Evolutionary conservation across 2,797 vertebrate genomes (phyloP).

Genomic region (Falco concolor): DNA sequence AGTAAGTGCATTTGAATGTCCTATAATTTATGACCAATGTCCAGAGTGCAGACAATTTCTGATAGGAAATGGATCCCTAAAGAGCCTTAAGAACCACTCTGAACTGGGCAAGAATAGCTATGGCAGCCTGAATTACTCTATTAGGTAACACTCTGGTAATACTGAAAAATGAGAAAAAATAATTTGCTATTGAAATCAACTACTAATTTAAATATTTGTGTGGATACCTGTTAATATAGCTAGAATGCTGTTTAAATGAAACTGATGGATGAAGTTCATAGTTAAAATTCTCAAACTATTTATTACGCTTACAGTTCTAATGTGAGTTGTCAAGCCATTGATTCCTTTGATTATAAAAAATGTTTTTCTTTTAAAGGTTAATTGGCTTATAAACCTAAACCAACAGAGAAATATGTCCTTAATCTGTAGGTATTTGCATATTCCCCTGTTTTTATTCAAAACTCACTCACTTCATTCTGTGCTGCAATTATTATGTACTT

Average conservation of each 20-base stretch:
- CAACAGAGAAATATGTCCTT: neutral
- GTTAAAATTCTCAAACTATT: neutral
- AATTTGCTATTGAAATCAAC: neutral
- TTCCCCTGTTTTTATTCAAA: neutral
- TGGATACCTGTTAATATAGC: neutral
- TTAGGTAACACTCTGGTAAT: neutral
- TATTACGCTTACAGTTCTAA: neutral
- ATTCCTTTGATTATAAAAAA: neutral
- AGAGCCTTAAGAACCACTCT: neutral
- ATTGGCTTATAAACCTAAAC: neutral
- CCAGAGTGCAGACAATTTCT: neutral
- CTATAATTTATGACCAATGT: neutral
- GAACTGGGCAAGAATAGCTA: neutral
- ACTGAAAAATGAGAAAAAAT: neutral
- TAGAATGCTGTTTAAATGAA: neutral
- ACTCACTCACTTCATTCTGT: neutral
- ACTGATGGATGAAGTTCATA: neutral
- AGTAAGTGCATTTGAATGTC: neutral
- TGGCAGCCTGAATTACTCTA: neutral
- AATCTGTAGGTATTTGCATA: neutral
- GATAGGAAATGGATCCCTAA: neutral
- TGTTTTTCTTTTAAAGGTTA: neutral
- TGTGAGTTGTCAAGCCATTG: neutral
- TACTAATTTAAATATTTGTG: neutral
- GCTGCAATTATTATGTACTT: neutral